phyloP scores from a whole-genome alignment of 2,888 invertebrate species.

The Ectropis crepuscularia region DNA sequence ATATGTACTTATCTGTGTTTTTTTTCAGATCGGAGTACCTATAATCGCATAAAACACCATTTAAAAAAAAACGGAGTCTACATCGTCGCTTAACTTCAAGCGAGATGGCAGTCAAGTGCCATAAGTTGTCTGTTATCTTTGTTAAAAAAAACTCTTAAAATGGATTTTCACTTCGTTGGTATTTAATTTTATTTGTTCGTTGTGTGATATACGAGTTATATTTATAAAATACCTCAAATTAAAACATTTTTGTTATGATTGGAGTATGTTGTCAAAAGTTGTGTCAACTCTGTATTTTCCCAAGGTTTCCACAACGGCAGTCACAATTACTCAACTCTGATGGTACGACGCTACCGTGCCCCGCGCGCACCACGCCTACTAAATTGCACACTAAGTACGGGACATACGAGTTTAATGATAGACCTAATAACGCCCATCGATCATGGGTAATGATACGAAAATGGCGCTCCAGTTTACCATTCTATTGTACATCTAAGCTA shows the following conservation, averaged over 20 bases:
- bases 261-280: not conserved
- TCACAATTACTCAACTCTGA: constrained; percentile 66
- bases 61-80: no score
- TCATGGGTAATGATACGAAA: constrained; percentile 10
- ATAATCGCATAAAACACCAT: no score
- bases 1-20: no score
- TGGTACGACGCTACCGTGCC: constrained; percentile 61
- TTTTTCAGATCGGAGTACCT: no score
- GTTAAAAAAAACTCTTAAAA: no score
- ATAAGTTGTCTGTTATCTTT: no score
- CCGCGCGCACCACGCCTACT: constrained; percentile 42
- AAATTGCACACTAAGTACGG: constrained; percentile 23
- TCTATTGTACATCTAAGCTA: not conserved
- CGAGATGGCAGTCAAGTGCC: no score
- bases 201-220: no score
- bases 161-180: no score
- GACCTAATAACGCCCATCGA: constrained; percentile 24
- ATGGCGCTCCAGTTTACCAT: constrained; percentile 26
- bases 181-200: no score
- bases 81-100: no score
- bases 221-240: not conserved
- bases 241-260: not conserved
- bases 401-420: constrained; percentile 19
- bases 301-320: constrained; percentile 31
- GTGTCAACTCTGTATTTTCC: constrained; percentile 27